phyloP scores from a whole-genome alignment of 2,888 invertebrate species.

The Trileptium ribeirensis region DNA sequence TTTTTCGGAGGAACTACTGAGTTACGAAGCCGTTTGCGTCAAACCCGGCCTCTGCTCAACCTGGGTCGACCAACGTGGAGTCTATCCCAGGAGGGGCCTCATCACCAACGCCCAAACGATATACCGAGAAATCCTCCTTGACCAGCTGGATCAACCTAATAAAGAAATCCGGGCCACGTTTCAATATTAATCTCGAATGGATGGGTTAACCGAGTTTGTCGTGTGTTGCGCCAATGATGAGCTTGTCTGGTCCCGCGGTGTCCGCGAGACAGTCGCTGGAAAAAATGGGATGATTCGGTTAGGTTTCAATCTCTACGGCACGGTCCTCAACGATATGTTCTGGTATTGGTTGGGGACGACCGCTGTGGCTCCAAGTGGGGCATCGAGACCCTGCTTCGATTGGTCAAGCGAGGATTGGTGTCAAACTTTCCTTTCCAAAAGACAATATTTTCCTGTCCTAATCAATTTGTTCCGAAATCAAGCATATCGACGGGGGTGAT shows the following conservation, averaged over 20 bases:
- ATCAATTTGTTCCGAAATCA: neutral
- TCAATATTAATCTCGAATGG: neutral
- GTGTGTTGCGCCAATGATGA: neutral
- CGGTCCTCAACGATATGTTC: neutral
- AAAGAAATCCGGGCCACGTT: neutral
- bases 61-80: neutral
- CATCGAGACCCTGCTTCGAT: too few species aligned
- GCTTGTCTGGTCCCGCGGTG: neutral
- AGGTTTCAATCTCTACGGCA: neutral
- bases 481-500: neutral
- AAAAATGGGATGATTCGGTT: neutral
- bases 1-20: neutral
- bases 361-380: neutral
- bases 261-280: neutral
- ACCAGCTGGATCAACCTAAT: neutral
- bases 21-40: neutral
- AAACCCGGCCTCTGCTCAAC: neutral
- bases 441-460: neutral
- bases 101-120: neutral
- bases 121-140: neutral
- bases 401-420: too few species aligned
- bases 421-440: too few species aligned
- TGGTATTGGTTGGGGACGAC: neutral
- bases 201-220: neutral
- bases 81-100: neutral